Conservation (phyloP, 2,113 vertebrate species). For the Alaudala cheleensis region DNA sequence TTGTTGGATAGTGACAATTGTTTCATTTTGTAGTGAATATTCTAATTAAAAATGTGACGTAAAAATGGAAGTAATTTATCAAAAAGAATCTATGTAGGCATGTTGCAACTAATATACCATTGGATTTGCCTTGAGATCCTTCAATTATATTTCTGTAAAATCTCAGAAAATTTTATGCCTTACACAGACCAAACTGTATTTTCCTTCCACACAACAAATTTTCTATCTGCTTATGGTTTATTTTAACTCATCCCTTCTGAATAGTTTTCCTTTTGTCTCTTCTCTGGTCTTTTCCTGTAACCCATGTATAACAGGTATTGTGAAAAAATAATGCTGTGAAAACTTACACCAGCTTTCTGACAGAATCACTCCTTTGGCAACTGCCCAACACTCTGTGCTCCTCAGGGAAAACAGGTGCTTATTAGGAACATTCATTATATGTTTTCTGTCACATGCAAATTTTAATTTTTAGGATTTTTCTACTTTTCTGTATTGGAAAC, state of each 20-base stretch:
- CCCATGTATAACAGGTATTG: neutral
- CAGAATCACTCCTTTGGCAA: neutral
- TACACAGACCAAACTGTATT: neutral
- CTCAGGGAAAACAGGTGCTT: neutral
- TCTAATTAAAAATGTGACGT: neutral
- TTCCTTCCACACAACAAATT: neutral
- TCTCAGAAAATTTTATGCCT: neutral
- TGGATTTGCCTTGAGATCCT: neutral
- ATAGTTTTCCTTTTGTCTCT: neutral
- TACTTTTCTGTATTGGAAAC: neutral
- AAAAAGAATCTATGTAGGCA: neutral
- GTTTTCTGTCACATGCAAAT: neutral
- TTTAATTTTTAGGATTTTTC: neutral
- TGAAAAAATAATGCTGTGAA: neutral
- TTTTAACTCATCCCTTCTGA: neutral
- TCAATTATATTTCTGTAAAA: neutral
- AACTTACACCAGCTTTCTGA: neutral
- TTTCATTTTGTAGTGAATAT: neutral
- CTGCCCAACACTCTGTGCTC: neutral
- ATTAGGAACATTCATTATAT: neutral
- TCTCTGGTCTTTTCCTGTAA: neutral
- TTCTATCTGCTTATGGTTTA: neutral
- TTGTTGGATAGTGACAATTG: neutral
- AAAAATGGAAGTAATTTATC: neutral
- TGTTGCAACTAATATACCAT: neutral